phyloP scores from a whole-genome alignment of 2,888 invertebrate species.

The Limnephilus rhombicus region DNA sequence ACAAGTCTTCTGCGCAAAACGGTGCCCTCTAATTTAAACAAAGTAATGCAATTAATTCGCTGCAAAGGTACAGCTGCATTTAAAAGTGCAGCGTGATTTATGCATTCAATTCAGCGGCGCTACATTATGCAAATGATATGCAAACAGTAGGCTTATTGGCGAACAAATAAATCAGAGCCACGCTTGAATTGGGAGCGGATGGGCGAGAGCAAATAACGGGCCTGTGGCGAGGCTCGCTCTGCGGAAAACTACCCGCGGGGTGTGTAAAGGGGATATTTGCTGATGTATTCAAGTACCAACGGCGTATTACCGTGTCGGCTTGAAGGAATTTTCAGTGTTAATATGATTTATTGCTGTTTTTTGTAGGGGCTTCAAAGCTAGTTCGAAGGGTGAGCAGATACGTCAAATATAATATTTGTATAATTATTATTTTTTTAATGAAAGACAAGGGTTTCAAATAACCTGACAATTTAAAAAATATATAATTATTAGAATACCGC shows the following conservation, averaged over 20 bases:
- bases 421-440: too few species aligned
- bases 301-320: not conserved
- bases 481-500: too few species aligned
- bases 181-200: slow-evolving; percentile 7
- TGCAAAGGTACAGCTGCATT: not conserved
- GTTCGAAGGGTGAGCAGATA: not conserved
- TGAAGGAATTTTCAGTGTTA: not conserved
- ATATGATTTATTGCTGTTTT: not conserved
- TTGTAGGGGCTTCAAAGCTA: not conserved
- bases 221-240: not conserved
- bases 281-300: not conserved
- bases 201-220: not conserved
- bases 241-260: not conserved
- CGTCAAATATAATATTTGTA: too few species aligned
- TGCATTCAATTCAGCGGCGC: slow-evolving; percentile 34
- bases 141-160: slow-evolving; percentile 54
- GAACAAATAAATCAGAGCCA: slow-evolving; percentile 47
- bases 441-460: too few species aligned
- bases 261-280: not conserved
- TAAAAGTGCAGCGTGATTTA: slow-evolving; percentile 20
- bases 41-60: not conserved
- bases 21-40: not conserved
- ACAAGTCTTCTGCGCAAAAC: not conserved
- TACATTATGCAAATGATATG: slow-evolving; percentile 55
- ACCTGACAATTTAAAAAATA: too few species aligned